phyloP scores from a whole-genome alignment of 2,888 invertebrate species.

The Tupiocoris notatus region DNA sequence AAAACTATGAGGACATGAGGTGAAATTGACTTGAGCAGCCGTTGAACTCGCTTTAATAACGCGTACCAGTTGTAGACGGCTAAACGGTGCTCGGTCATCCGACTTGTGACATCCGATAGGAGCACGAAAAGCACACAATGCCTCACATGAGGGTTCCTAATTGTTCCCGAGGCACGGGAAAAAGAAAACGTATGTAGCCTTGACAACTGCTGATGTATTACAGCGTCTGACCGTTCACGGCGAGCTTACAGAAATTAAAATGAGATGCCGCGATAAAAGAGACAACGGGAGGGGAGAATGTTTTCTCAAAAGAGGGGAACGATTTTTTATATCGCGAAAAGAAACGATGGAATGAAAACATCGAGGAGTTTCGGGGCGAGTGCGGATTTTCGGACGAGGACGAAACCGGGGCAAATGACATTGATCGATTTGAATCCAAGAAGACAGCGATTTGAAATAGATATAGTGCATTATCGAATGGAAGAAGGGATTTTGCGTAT shows the following conservation, averaged over 20 bases:
- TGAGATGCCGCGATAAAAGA: conserved; percentile 30
- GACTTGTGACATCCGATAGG: background rate
- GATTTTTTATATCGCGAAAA: conserved; percentile 11
- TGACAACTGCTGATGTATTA: conserved; percentile 33
- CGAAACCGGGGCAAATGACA: too few relatives aligned
- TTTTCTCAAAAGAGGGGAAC: conserved; percentile 2
- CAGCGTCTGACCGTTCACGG: conserved; percentile 39
- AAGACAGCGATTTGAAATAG: too few relatives aligned
- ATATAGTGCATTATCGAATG: too few relatives aligned
- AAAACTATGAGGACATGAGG: too few relatives aligned
- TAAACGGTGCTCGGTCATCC: background rate
- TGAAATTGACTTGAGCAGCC: too few relatives aligned
- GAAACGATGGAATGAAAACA: conserved; percentile 32
- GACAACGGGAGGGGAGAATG: background rate
- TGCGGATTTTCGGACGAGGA: conserved; percentile 12
- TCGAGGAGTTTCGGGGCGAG: conserved; percentile 1
- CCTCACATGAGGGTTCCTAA: background rate
- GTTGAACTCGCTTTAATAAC: too few relatives aligned
- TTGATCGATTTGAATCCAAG: too few relatives aligned
- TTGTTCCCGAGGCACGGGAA: background rate
- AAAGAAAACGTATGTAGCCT: background rate
- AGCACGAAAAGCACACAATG: background rate
- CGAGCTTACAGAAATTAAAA: conserved; percentile 34
- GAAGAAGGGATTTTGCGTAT: too few relatives aligned
- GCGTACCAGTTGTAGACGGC: too few relatives aligned